phyloP scores from a whole-genome alignment of 2,888 invertebrate genomes.

The Thalpophila matura region DNA sequence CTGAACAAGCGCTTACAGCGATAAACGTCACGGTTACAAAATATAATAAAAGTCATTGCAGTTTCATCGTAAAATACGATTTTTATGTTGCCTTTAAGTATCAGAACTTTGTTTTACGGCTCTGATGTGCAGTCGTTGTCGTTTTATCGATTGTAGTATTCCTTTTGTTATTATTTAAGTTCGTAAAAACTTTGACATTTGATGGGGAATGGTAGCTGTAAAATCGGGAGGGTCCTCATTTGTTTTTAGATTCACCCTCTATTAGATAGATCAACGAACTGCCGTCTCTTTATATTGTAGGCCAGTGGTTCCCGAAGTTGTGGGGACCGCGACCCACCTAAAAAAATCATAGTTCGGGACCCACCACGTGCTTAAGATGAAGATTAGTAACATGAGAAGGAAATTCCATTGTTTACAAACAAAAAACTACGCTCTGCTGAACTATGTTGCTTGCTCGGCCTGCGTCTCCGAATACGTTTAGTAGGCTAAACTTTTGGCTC shows the following conservation, averaged over 20 bases:
- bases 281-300: not conserved
- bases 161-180: conserved; percentile 41
- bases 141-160: conserved; percentile 54
- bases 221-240: conserved; percentile 9
- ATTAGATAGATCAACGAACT: not conserved
- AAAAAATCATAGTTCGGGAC: too few relatives aligned
- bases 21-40: conserved; percentile 59
- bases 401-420: too few relatives aligned
- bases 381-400: too few relatives aligned
- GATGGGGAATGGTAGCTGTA: conserved; percentile 12
- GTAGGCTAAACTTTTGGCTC: too few relatives aligned
- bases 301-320: too few relatives aligned
- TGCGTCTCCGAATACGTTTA: too few relatives aligned
- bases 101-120: conserved; percentile 59
- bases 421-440: too few relatives aligned
- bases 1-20: conserved; percentile 60
- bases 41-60: conserved; percentile 65
- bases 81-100: conserved; percentile 63
- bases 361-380: too few relatives aligned
- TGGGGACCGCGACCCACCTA: too few relatives aligned
- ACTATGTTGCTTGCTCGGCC: too few relatives aligned
- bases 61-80: conserved; percentile 63
- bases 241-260: conserved; percentile 14
- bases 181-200: conserved; percentile 40
- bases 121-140: conserved; percentile 54